Evolutionary conservation across 1,140 invertebrate genomes (phyloP), one percentile per base, ranked within the genome.

Genomic region (Zaprionus vittiger): DNA sequence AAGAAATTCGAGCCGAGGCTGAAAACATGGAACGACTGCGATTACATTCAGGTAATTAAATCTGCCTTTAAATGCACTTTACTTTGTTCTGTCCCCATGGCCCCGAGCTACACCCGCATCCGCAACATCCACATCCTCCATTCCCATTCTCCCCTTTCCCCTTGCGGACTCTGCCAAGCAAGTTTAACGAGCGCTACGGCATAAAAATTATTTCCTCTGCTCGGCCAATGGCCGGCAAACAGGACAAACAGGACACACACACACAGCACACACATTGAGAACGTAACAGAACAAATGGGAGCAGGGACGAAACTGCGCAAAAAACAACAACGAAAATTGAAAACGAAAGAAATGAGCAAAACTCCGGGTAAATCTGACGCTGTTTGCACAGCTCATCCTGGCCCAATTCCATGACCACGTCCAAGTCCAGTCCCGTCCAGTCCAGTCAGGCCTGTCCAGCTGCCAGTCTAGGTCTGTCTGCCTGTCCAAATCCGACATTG

Each of bases 21-120:
- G 60, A 77, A 94, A 91, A 96, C 96, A 68, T 98, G 97, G 96
- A 95, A 96, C 79, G 95, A 97, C 71, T 98, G 97, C 93, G 97
- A 97, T 86, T 95, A 97, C 90, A 96, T 97, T 74, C 95, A 95
- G 94, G 94, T 94, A 93, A 86, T 82, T 92, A 92, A 81, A 85
- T 83, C 65, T 73, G 75, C 75, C 73, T 72, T 78, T 79, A 83
- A 89, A 89, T 87, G 74, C 83, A 86, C 79, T 80, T 71, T 64
- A 37, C 70, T 71, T 61, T 65, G 41, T 65, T 57, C 56, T 70
- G 37, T 56, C 24, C 44, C 44, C 54, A 15, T 12, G n/a, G n/a
- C 41, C 41, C 74, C 62, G 15, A 67, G 54, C 60, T 24, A 52
- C 22, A 54, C 52, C 17, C 14, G 34, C 20, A 68, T 77, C 47